These are phyloP conservation scores for Bolinopsis microptera DNA, from an alignment of 37 sponge, comb jelly and placozoan genomes.

Conservation along the genomic window DNA sequence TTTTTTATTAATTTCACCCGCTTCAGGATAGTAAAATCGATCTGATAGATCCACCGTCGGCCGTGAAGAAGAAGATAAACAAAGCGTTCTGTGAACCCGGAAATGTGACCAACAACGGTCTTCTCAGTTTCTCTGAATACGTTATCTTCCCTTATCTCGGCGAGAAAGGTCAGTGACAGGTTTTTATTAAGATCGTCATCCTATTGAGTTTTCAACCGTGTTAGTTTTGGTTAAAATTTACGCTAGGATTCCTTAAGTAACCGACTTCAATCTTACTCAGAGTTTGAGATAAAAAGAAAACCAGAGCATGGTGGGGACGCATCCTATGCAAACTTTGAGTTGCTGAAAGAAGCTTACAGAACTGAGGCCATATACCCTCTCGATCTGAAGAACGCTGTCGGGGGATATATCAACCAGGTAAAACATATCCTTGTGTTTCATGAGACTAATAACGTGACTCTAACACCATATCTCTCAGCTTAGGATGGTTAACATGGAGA, in stretches of 20 bases:
- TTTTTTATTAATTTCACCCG: no score
- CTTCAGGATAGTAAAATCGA: constrained; percentile 99
- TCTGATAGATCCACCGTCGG: constrained; percentile 78
- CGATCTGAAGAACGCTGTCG: constrained; percentile 89
- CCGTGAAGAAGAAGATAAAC: constrained; percentile 83
- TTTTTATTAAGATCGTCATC: not conserved
- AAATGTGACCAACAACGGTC: constrained; percentile 82
- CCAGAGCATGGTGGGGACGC: constrained; percentile 85
- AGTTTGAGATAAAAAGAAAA: constrained; percentile 77
- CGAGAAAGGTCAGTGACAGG: not conserved
- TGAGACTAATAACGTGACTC: not conserved
- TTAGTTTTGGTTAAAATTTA: no score
- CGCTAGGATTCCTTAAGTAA: no score
- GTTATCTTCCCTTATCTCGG: constrained; percentile 47
- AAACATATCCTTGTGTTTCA: not conserved
- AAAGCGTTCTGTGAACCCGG: constrained; percentile 97
- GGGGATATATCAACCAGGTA: constrained; percentile 81
- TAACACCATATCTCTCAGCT: not conserved
- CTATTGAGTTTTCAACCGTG: no score
- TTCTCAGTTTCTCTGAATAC: constrained; percentile 30
- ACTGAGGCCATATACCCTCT: constrained; percentile 82
- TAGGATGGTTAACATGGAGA: constrained; percentile 63
- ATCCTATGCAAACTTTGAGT: constrained; percentile 70
- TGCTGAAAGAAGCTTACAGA: constrained; percentile 78
- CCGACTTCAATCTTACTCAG: no score